Conservation (phyloP, 2,113 vertebrate species). For the Labeo catla region DNA sequence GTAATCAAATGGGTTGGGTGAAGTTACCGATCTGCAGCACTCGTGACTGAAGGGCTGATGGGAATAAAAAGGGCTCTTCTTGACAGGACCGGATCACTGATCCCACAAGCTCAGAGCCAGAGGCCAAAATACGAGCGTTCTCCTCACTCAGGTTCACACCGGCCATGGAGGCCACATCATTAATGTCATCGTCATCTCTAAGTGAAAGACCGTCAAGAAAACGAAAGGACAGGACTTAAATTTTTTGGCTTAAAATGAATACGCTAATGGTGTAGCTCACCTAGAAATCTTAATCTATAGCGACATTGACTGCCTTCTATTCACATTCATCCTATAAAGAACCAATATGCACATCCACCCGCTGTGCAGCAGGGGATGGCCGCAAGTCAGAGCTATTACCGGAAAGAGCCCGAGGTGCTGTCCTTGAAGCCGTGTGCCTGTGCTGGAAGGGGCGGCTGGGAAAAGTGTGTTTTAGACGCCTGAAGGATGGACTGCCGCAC, state of each 20-base stretch:
- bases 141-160: constrained; percentile 91
- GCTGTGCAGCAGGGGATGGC: constrained; percentile 20
- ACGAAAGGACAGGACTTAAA: not conserved
- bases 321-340: constrained; percentile 17
- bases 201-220: not conserved
- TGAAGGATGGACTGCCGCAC: constrained; percentile 79
- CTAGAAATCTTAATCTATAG: not conserved
- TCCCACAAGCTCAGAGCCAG: constrained; percentile 80
- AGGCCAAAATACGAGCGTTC: constrained; percentile 81
- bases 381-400: constrained; percentile 72
- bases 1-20: not conserved
- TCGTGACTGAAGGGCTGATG: constrained; percentile 73
- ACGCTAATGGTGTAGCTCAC: not conserved
- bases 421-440: constrained; percentile 77
- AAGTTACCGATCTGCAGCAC: constrained; percentile 84
- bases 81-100: constrained; percentile 84
- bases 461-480: constrained; percentile 78
- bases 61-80: constrained; percentile 87
- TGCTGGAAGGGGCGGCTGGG: constrained; percentile 71
- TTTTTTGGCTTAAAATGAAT: constrained; percentile 1
- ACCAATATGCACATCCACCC: constrained; percentile 10
- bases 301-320: not conserved
- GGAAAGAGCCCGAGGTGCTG: constrained; percentile 77
- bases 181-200: constrained; percentile 94
- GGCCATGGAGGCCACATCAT: constrained; percentile 95